Conservation (phyloP, 2,113 vertebrate genomes). For the Chlamydotis undulata region DNA sequence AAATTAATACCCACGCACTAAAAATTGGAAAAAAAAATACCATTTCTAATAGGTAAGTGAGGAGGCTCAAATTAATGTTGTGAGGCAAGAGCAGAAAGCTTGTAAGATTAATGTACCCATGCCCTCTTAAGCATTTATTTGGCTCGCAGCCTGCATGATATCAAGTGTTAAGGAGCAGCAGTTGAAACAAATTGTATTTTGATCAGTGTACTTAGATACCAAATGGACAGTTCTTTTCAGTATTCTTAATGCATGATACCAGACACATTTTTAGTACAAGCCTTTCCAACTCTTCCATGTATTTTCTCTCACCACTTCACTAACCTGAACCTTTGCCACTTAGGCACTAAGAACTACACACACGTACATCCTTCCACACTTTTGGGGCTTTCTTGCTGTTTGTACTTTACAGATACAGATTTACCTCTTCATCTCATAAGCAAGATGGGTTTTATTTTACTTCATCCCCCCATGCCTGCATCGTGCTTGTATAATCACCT, state of each 20-base stretch:
- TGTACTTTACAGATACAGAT: not conserved
- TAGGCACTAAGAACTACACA: not conserved
- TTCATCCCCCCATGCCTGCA: not conserved
- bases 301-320: not conserved
- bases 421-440: rapidly evolving
- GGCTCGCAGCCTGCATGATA: conserved; percentile 27
- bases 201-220: not conserved
- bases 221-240: not conserved
- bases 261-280: not conserved
- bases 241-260: not conserved
- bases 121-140: conserved; percentile 37
- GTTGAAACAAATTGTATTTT: conserved; percentile 29
- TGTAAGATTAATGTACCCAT: not conserved
- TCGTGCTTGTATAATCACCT: not conserved
- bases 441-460: not conserved
- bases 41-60: not conserved
- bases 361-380: not conserved
- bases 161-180: conserved; percentile 31
- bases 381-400: not conserved
- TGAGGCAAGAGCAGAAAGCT: not conserved
- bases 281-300: not conserved
- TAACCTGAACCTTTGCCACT: not conserved
- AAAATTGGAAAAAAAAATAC: not conserved
- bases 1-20: not conserved
- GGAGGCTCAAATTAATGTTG: not conserved